Evolutionary conservation across 2,797 vertebrate genomes (phyloP), one percentile per base, ranked within the genome.

Genomic region (Tauraco hartlaubi): DNA sequence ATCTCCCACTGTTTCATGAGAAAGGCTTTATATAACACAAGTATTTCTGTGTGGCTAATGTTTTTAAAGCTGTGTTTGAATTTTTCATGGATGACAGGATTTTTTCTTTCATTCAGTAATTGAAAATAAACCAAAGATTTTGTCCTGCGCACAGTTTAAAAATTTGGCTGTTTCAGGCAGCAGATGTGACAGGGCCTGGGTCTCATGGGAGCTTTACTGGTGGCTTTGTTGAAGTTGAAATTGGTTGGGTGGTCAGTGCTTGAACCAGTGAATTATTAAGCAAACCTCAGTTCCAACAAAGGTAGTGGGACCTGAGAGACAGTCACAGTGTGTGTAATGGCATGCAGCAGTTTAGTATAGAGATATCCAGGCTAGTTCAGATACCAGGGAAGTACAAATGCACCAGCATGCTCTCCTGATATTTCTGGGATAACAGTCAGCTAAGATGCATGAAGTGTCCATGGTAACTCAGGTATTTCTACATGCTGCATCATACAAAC

Each of bases 1-100:
- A 93, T 91, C 54, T 89, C 91, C 84, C 93, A 87, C 88, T 94
- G 17, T 55, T 97, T 96, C 89, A 94, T 85, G 64, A 97, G 71
- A 78, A 96, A 48, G 41, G 73, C 63, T 93, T 94, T 97, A 97
- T 18, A 77, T 95, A 96, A 91, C 83, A 75, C 56, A 44, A 84
- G 63, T 62, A 88, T 90, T 95, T 96, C 80, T 93, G 58, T 44
- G 85, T 76, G 55, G 31, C 80, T 96, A 92, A 89, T 81, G 48
- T 82, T 91, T 96, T 88, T 84, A 94, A 94, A 86, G 51, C 17
- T 91, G 43, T n/a, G 9, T 73, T 94, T 78, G 71, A 88, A 43
- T 77, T 92, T 94, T 94, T 94, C 20, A 79, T 52, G 68, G 46
- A 52, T 89, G 66, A 26, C 54, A 80, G 63, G 26, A 58, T 23